Evolutionary conservation across 2,888 invertebrate genomes (phyloP), one percentile per base, ranked within the genome.

Genomic region (Graphium colonna): DNA sequence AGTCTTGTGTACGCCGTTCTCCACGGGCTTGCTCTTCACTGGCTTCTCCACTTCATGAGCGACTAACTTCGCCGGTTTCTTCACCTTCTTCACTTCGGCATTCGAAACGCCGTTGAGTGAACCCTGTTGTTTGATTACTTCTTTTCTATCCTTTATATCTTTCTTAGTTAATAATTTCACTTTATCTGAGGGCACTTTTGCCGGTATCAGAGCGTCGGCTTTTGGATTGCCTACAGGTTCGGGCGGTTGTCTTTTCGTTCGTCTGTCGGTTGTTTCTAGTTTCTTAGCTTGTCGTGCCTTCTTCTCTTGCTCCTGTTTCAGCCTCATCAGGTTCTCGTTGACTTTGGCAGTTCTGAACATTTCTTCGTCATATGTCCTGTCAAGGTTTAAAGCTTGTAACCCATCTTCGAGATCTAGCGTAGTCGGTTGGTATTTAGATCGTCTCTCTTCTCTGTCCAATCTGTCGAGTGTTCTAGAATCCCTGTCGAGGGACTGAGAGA

Each of bases 321-420:
- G 65, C 61, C 80, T 78, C 75, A 85, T 84, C 16, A 90, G 61
- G 39, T 86, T 85, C 65, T 92, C 91, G 60, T 84, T 90, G 0
- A 91, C 86, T 64, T 91, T 91, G 15, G 90, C 82, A 13, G 90
- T 90, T 56, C 90, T 69, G 44, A 85, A 86, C 33, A 75, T 65
- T 47, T 85, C 83, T 38, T 86, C 85, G 56, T 86, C 87, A 58
- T 84, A 79, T 1, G 82, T 74, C 58, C 79, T 81, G 68, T 89
- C 90, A 3, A 92, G 70, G 52, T 85, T 84, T 44, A 92, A 63
- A 18, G 89, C 91, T 67, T 90, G 91, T 5, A 92, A 63, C 0
- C 90, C 90, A 49, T 92, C 92, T 63, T 92, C 92, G 45, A 92
- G 62, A 59, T 91, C 91, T 1, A 91, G 76, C 0, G 90, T 84